These are phyloP conservation scores for Hypsopygia costalis DNA, from an alignment of 2,888 invertebrate species.

Conservation along the genomic window DNA sequence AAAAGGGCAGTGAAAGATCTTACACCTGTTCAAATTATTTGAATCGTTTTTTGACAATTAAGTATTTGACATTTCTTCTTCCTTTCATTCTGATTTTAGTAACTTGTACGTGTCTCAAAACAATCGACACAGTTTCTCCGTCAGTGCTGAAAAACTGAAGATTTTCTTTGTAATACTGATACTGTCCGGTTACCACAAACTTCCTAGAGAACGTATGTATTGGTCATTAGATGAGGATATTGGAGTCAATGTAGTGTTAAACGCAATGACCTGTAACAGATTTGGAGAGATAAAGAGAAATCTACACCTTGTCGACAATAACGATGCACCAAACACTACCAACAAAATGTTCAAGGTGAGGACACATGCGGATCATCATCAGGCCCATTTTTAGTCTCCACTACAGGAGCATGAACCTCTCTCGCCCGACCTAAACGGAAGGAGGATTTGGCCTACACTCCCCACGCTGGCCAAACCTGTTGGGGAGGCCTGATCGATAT, in stretches of 20 bases:
- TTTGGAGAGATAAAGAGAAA: slow-evolving; percentile 15
- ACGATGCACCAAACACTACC: slow-evolving; percentile 6
- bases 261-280: slow-evolving; percentile 9
- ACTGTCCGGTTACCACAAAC: slow-evolving; percentile 11
- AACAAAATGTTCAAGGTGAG: slow-evolving; percentile 20
- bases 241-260: slow-evolving; percentile 9
- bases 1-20: neutral
- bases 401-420: too few species aligned
- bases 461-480: too few species aligned
- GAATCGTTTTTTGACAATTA: too few species aligned
- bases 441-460: too few species aligned
- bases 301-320: slow-evolving; percentile 14
- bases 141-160: neutral
- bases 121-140: neutral
- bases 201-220: slow-evolving; percentile 8
- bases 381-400: too few species aligned
- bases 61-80: neutral
- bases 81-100: neutral
- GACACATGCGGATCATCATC: slow-evolving; percentile 7
- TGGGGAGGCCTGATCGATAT: too few species aligned
- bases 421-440: too few species aligned
- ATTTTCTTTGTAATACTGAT: slow-evolving; percentile 12
- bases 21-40: neutral
- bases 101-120: neutral
- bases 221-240: slow-evolving; percentile 15